These are phyloP conservation scores for Lophochroa leadbeateri DNA, from an alignment of 2,113 vertebrate genomes.

Conservation along the genomic window DNA sequence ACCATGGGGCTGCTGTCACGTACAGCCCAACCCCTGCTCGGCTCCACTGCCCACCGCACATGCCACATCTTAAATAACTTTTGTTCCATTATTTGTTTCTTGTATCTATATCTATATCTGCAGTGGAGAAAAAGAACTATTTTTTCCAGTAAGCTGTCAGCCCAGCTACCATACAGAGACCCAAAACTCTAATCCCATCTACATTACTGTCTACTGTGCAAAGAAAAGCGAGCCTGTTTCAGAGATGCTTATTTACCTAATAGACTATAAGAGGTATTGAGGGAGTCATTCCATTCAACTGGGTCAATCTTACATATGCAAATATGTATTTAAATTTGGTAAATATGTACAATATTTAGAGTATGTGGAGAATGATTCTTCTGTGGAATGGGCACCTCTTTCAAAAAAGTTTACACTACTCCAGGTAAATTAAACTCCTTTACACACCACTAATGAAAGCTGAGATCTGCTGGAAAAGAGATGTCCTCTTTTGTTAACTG, in stretches of 20 bases:
- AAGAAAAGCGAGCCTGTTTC: neutral
- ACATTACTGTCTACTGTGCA: neutral
- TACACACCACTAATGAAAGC: neutral
- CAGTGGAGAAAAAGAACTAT: neutral
- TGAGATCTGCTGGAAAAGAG: conserved; percentile 3
- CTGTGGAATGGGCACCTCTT: neutral
- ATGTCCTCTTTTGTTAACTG: neutral
- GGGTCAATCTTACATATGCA: conserved; percentile 44
- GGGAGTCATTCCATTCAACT: conserved; percentile 39
- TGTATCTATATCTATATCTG: neutral
- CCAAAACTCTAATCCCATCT: conserved; percentile 2
- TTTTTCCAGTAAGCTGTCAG: neutral
- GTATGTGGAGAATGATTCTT: neutral
- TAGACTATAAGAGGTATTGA: conserved; percentile 53
- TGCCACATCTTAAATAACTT: neutral
- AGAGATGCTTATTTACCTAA: conserved; percentile 59
- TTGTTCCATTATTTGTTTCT: neutral
- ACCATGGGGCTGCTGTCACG: neutral
- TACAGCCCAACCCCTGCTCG: neutral
- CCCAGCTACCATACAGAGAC: neutral
- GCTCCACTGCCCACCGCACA: neutral
- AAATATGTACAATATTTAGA: conserved; percentile 55
- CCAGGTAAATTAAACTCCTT: conserved; percentile 15
- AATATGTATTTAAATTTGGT: conserved; percentile 49
- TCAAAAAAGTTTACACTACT: neutral